phyloP scores from a whole-genome alignment of 2,888 invertebrate species.

The Cremastobaeus sp. region DNA sequence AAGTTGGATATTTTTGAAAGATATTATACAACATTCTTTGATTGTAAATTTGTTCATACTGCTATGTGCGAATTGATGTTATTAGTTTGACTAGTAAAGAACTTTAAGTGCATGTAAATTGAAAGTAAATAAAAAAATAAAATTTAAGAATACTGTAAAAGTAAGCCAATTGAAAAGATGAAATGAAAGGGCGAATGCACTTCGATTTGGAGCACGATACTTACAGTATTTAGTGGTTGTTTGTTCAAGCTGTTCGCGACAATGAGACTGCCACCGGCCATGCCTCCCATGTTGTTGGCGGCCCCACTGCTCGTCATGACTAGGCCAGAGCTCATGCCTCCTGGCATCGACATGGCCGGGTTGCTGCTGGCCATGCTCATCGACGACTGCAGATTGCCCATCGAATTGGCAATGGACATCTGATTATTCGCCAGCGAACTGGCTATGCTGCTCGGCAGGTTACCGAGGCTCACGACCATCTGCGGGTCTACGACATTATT shows the following conservation, averaged over 20 bases:
- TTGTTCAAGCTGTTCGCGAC: conserved; percentile 88
- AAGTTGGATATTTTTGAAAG: too few species aligned
- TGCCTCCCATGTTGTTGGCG: conserved; percentile 80
- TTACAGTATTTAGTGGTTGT: conserved; percentile 80
- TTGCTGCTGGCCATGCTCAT: conserved; percentile 82
- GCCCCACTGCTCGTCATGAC: conserved; percentile 89
- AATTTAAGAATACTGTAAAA: too few species aligned
- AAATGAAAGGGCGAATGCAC: too few species aligned
- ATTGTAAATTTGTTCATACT: too few species aligned
- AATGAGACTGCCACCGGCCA: conserved; percentile 86
- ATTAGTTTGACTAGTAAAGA: too few species aligned
- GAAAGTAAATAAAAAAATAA: too few species aligned
- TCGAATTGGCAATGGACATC: conserved; percentile 78
- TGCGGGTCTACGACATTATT: conserved; percentile 82
- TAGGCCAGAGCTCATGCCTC: conserved; percentile 81
- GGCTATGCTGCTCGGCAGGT: conserved; percentile 80
- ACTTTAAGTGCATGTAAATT: too few species aligned
- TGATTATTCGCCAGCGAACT: conserved; percentile 79
- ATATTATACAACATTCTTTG: too few species aligned
- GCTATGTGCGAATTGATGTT: too few species aligned
- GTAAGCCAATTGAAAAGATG: too few species aligned
- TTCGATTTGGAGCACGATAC: too few species aligned
- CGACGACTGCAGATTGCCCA: conserved; percentile 79
- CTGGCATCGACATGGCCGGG: conserved; percentile 76
- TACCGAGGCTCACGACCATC: conserved; percentile 81